These are phyloP conservation scores for Pseudomyrmex flavicornis DNA, from an alignment of 1,140 invertebrate species.

Conservation along the genomic window DNA sequence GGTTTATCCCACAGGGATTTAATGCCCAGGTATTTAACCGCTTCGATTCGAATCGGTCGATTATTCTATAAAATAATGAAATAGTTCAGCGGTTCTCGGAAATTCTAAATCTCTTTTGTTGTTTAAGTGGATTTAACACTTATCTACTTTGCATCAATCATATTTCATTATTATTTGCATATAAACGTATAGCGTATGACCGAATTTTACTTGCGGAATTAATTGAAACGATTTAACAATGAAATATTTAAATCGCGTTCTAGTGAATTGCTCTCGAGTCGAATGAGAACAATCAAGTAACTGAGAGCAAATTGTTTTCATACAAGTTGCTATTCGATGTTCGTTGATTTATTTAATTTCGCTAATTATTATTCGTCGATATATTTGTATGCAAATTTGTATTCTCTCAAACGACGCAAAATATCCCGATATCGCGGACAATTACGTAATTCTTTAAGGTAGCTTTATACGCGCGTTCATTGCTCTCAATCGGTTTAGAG, in stretches of 20 bases:
- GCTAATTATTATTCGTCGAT: neutral
- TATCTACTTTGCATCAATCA: neutral
- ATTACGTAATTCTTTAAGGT: slow-evolving; percentile 46
- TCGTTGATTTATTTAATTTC: slow-evolving; percentile 12
- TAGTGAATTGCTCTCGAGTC: neutral
- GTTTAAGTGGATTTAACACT: neutral
- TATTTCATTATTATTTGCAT: neutral
- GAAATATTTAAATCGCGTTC: neutral
- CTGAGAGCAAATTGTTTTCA: neutral
- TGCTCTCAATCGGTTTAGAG: neutral
- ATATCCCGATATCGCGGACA: slow-evolving; percentile 22
- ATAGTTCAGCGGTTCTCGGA: neutral
- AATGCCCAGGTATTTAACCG: slow-evolving; percentile 22
- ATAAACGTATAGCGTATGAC: neutral
- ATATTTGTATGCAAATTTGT: slow-evolving; percentile 21
- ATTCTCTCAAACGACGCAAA: slow-evolving; percentile 6
- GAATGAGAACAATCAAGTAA: neutral
- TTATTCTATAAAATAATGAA: slow-evolving; percentile 39
- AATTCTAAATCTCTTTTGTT: slow-evolving; percentile 2
- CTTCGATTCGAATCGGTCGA: neutral
- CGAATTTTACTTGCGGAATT: neutral
- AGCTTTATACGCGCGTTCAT: slow-evolving; percentile 23
- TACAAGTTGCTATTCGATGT: neutral
- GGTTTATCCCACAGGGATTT: slow-evolving; percentile 21
- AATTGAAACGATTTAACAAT: slow-evolving; percentile 5